Percentiles rank a stretch among this genome's conserved stretches.
phyloP scores from a whole-genome alignment of 2,113 vertebrate genomes.

The Rhabdomys dilectus region DNA sequence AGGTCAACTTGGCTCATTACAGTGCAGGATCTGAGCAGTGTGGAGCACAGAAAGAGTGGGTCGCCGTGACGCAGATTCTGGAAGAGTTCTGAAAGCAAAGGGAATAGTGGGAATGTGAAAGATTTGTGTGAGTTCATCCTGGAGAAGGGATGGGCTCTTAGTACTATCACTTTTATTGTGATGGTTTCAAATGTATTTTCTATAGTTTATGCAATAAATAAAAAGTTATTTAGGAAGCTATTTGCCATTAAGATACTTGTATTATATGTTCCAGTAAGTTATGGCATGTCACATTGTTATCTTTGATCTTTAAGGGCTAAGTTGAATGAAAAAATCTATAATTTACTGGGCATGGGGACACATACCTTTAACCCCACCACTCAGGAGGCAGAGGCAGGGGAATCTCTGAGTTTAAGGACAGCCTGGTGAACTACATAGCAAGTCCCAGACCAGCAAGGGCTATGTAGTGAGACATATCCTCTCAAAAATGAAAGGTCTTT shows the following conservation, averaged over 20 bases:
- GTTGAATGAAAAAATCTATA: not conserved
- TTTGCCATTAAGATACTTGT: not conserved
- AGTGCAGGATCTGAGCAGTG: not conserved
- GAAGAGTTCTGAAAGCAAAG: not conserved
- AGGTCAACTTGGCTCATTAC: not conserved
- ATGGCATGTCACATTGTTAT: not conserved
- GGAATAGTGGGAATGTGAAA: not conserved
- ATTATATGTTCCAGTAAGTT: not conserved
- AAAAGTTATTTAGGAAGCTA: slow-evolving; percentile 2
- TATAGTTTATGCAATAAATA: not conserved
- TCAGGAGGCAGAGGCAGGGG: not conserved
- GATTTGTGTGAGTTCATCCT: not conserved
- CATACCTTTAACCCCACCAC: not conserved
- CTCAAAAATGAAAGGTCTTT: not conserved
- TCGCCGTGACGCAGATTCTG: rapidly evolving
- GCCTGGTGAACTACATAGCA: not conserved
- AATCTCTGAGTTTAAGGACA: not conserved
- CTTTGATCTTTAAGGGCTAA: not conserved
- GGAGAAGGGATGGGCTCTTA: not conserved
- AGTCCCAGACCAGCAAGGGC: not conserved
- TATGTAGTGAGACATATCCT: not conserved
- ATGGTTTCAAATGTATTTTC: not conserved
- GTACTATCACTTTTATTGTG: not conserved
- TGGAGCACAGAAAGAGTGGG: rapidly evolving
- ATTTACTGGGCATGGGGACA: not conserved